A percentile compares a stretch with the other conserved stretches of the same genome.
phyloP scores from a whole-genome alignment of 2,888 invertebrate species.

The Scotopteryx bipunctaria region DNA sequence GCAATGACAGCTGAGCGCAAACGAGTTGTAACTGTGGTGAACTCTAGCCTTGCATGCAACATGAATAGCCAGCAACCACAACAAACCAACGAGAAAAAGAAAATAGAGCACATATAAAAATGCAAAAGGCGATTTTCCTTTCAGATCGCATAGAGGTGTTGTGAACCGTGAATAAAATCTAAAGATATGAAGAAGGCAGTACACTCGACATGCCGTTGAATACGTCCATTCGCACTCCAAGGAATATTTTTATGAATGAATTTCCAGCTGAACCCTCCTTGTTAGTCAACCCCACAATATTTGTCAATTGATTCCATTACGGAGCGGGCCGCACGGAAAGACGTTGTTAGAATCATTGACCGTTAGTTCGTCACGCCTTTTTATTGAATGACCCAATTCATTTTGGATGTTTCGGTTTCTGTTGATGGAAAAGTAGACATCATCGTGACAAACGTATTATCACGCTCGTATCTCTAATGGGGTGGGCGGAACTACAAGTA shows the following conservation, averaged over 20 bases:
- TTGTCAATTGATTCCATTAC: conserved; percentile 48
- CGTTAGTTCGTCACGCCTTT: conserved; percentile 39
- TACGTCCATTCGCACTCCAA: conserved; percentile 20
- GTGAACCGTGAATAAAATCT: conserved; percentile 24
- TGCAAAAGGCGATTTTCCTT: conserved; percentile 19
- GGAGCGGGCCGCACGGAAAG: conserved; percentile 43
- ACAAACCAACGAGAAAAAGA: conserved; percentile 6
- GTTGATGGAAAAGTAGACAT: neutral
- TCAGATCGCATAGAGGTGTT: conserved; percentile 16
- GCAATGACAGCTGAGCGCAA: neutral
- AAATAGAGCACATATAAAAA: conserved; percentile 5
- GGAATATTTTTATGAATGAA: conserved; percentile 40
- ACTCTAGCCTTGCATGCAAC: neutral
- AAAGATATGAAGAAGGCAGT: conserved; percentile 23
- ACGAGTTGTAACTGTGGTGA: neutral
- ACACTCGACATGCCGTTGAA: conserved; percentile 26
- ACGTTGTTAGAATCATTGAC: conserved; percentile 46
- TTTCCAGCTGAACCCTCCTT: conserved; percentile 32
- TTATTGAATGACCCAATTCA: conserved; percentile 39
- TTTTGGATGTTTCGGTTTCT: conserved; percentile 22
- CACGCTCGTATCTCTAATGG: too few species aligned
- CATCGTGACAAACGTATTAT: too few species aligned
- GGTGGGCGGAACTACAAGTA: too few species aligned
- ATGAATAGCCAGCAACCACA: conserved; percentile 5
- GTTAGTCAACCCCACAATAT: conserved; percentile 42